These are phyloP conservation scores for Nothocercus julius DNA, from an alignment of 2,113 vertebrate genomes.

Conservation along the genomic window DNA sequence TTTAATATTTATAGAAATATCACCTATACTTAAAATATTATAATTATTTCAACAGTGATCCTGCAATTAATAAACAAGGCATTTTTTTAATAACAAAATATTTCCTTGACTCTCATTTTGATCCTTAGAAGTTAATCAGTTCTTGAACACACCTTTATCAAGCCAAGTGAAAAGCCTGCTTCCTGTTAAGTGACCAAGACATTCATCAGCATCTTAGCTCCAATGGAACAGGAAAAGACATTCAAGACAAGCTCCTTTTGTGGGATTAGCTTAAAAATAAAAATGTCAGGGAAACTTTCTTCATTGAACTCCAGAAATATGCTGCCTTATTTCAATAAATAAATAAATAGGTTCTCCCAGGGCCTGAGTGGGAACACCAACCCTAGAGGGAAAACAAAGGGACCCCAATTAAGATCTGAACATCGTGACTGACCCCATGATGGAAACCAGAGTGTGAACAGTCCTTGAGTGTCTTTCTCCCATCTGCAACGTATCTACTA, in stretches of 20 bases:
- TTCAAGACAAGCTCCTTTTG: not conserved
- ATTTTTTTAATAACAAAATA: not conserved
- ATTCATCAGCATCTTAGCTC: not conserved
- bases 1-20: not conserved
- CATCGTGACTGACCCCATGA: accelerated
- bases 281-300: not conserved
- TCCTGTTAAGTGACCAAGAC: not conserved
- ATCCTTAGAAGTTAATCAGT: not conserved
- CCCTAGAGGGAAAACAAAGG: not conserved
- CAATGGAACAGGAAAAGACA: not conserved
- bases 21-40: not conserved
- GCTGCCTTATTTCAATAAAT: not conserved
- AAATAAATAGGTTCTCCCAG: too few species aligned
- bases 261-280: not conserved
- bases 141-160: not conserved
- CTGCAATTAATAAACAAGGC: not conserved
- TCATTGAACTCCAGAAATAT: not conserved
- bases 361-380: not conserved
- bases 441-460: not conserved
- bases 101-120: not conserved
- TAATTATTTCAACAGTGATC: not conserved
- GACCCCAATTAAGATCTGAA: not conserved
- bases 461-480: accelerated
- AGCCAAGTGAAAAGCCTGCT: not conserved
- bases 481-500: accelerated